Percentiles rank a stretch among this genome's conserved stretches.
These are phyloP conservation scores for Scaptomyza montana DNA, from an alignment of 1,140 invertebrate species.

Conservation along the genomic window DNA sequence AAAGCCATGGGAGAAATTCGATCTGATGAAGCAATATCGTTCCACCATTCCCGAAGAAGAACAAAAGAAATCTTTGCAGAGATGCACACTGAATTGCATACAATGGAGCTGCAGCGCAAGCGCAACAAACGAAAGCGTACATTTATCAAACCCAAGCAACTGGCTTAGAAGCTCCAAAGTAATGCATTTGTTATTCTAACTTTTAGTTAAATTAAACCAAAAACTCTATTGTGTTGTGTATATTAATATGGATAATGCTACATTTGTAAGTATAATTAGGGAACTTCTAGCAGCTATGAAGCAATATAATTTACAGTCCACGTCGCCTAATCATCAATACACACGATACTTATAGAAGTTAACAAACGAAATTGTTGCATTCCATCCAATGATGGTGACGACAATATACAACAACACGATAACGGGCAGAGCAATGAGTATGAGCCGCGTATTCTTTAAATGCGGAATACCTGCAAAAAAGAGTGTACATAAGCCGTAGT, in stretches of 20 bases:
- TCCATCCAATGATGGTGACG: slow-evolving; percentile 88
- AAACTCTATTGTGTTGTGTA: slow-evolving; percentile 16
- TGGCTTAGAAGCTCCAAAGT: slow-evolving; percentile 65
- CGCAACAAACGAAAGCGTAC: slow-evolving; percentile 88
- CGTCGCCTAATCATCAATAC: slow-evolving; percentile 54
- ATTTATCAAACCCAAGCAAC: slow-evolving; percentile 87
- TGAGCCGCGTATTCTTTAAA: slow-evolving; percentile 93
- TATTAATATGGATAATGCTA: slow-evolving; percentile 48
- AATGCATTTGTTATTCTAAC: slow-evolving; percentile 49
- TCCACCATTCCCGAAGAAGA: slow-evolving; percentile 94
- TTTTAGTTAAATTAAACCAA: slow-evolving; percentile 57
- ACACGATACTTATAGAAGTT: slow-evolving; percentile 92
- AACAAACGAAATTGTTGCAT: slow-evolving; percentile 90
- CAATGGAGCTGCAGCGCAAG: slow-evolving; percentile 87
- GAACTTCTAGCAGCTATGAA: slow-evolving; percentile 54
- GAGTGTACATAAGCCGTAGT: slow-evolving; percentile 3
- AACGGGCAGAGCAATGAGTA: slow-evolving; percentile 93
- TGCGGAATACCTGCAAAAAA: slow-evolving; percentile 93
- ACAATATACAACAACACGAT: slow-evolving; percentile 92
- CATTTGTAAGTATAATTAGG: slow-evolving; percentile 46
- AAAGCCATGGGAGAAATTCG: slow-evolving; percentile 95
- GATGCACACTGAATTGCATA: slow-evolving; percentile 89
- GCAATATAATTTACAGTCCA: slow-evolving; percentile 72
- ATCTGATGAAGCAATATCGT: slow-evolving; percentile 97
- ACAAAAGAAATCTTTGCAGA: slow-evolving; percentile 93